These are phyloP conservation scores for Lineus longissimus DNA, from an alignment of 1,140 invertebrate genomes.

Conservation along the genomic window DNA sequence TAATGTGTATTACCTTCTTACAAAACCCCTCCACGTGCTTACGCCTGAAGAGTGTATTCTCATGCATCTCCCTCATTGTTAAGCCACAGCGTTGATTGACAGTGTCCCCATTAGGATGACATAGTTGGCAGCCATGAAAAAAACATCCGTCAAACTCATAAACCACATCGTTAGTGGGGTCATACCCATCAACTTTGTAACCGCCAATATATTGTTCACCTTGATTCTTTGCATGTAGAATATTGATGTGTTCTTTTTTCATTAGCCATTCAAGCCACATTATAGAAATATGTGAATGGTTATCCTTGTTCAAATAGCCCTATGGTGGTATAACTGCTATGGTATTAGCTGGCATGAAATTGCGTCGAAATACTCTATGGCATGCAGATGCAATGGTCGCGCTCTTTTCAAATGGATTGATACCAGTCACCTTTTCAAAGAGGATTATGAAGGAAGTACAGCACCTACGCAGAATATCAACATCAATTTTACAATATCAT, in stretches of 20 bases:
- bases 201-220: slow-evolving; percentile 13
- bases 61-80: slow-evolving; percentile 16
- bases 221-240: slow-evolving; percentile 19
- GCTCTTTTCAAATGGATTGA: not conserved
- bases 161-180: not conserved
- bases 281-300: not conserved
- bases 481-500: slow-evolving; percentile 1
- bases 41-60: slow-evolving; percentile 15
- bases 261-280: not conserved
- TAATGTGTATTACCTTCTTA: slow-evolving; percentile 20
- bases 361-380: not conserved
- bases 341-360: not conserved
- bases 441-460: not conserved
- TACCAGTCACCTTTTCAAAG: not conserved
- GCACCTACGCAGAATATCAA: slow-evolving; percentile 17
- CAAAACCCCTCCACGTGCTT: slow-evolving; percentile 9
- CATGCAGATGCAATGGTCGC: not conserved
- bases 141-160: slow-evolving; percentile 30
- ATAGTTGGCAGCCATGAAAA: slow-evolving; percentile 28
- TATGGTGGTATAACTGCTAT: not conserved
- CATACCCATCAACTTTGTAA: slow-evolving; percentile 16
- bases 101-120: slow-evolving; percentile 16
- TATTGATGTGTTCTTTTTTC: slow-evolving; percentile 7
- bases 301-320: not conserved
- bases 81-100: slow-evolving; percentile 10